Evolutionary conservation across 2,888 invertebrate species (phyloP).

Genomic region (Epistrophe eligans): DNA sequence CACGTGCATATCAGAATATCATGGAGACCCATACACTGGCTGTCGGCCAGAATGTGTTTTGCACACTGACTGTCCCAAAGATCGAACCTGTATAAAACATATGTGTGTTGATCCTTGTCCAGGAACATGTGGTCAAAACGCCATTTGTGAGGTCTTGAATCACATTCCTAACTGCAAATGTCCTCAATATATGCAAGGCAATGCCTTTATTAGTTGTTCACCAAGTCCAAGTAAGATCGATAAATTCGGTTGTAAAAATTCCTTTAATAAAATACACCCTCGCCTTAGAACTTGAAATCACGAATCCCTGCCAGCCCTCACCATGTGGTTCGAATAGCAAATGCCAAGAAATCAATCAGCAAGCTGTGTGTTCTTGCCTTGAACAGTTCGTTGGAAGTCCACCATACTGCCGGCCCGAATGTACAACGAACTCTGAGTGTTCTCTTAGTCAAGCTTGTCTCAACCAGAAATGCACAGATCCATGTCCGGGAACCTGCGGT

Average conservation of each 20-base stretch:
- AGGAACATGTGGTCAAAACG: conserved; percentile 89
- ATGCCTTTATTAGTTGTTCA: conserved; percentile 88
- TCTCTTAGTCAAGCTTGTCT: conserved; percentile 89
- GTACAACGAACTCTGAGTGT: conserved; percentile 90
- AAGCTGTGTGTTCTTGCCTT: conserved; percentile 89
- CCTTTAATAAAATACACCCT: not conserved
- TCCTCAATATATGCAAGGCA: conserved; percentile 87
- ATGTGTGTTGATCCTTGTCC: conserved; percentile 90
- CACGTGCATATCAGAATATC: conserved; percentile 87
- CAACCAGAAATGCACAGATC: conserved; percentile 89
- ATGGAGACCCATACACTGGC: conserved; percentile 88
- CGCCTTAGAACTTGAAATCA: conserved; percentile 79
- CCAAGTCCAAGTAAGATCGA: conserved; percentile 85
- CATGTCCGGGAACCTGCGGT: conserved; percentile 90
- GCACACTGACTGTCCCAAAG: conserved; percentile 88
- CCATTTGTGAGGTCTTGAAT: conserved; percentile 89
- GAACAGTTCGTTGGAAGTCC: conserved; percentile 87
- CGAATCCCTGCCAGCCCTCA: conserved; percentile 86
- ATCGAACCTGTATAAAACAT: conserved; percentile 89
- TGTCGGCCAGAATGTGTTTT: conserved; percentile 90
- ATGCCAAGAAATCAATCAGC: conserved; percentile 87
- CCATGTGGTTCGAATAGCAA: conserved; percentile 88
- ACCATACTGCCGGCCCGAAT: conserved; percentile 89
- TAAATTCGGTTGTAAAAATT: not conserved
- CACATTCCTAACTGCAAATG: conserved; percentile 90